phyloP scores from a whole-genome alignment of 1,140 invertebrate genomes.

The Lordiphosa collinella region DNA sequence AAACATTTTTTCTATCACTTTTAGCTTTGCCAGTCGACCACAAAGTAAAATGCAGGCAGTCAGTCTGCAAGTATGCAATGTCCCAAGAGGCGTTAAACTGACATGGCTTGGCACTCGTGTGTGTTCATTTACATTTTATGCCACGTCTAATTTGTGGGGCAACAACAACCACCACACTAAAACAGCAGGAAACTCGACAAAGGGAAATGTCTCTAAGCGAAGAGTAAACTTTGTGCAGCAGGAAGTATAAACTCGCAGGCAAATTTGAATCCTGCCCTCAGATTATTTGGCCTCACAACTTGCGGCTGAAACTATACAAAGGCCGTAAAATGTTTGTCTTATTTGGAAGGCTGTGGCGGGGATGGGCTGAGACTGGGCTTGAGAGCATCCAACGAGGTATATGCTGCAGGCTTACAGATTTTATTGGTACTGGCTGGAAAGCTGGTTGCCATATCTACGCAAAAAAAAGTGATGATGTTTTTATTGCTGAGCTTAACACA shows the following conservation, averaged over 20 bases:
- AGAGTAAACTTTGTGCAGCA: not conserved
- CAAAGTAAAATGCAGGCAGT: conserved; percentile 9
- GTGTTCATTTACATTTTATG: conserved; percentile 18
- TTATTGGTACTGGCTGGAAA: too few species aligned
- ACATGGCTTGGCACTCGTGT: not conserved
- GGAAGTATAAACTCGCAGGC: not conserved
- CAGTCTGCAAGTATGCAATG: not conserved
- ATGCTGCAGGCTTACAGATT: too few species aligned
- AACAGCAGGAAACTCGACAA: not conserved
- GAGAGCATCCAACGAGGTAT: too few species aligned
- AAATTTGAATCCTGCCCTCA: conserved; percentile 11
- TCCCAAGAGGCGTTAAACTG: conserved; percentile 17
- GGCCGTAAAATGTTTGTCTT: too few species aligned
- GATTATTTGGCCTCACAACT: conserved; percentile 3
- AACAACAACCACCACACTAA: too few species aligned
- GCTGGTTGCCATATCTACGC: too few species aligned
- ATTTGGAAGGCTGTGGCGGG: too few species aligned
- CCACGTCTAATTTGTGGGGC: conserved; percentile 41
- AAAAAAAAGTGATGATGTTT: too few species aligned
- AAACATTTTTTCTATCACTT: conserved; percentile 21
- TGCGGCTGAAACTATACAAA: too few species aligned
- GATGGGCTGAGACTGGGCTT: too few species aligned
- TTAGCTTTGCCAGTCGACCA: conserved; percentile 7
- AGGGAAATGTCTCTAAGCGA: too few species aligned
- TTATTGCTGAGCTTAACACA: too few species aligned